Conservation (phyloP, 1,140 invertebrate species). For the Tetragnatha versicolor region DNA sequence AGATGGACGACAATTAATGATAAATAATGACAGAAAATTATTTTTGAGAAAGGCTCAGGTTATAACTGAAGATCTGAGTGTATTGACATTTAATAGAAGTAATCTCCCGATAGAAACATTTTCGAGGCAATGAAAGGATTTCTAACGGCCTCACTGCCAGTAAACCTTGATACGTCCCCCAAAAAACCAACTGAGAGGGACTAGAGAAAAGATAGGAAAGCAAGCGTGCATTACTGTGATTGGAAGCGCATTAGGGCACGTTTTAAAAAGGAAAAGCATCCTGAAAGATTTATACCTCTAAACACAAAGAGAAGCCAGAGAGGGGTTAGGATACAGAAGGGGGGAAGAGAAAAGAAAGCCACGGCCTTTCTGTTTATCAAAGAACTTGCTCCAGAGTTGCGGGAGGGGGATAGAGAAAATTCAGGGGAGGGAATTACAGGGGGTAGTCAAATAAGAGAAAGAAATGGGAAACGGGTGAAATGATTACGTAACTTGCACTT, state of each 20-base stretch:
- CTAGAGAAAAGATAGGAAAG: constrained; percentile 52
- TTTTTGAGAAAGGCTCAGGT: too few species aligned
- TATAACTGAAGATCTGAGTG: too few species aligned
- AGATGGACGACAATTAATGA: too few species aligned
- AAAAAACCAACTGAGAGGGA: constrained; percentile 16
- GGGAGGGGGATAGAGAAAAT: constrained; percentile 22
- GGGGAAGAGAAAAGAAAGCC: constrained; percentile 45
- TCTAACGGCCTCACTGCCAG: too few species aligned
- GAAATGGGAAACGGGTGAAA: constrained; percentile 53
- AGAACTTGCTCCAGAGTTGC: constrained; percentile 43
- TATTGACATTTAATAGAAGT: too few species aligned
- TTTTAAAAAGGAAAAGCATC: constrained; percentile 54
- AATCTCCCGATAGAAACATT: too few species aligned
- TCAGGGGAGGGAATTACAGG: constrained; percentile 11
- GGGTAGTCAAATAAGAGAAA: constrained; percentile 53
- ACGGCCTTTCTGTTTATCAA: constrained; percentile 54
- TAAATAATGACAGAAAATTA: too few species aligned
- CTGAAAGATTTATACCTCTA: constrained; percentile 54
- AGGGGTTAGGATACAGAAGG: constrained; percentile 29
- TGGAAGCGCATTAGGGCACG: constrained; percentile 54
- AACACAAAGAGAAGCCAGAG: constrained; percentile 51
- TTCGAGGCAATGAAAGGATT: too few species aligned
- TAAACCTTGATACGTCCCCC: constrained; percentile 15
- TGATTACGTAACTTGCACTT: constrained; percentile 55
- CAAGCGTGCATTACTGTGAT: constrained; percentile 55